Percentiles rank a stretch among this genome's conserved stretches.
Evolutionary conservation across 2,113 vertebrate genomes (phyloP).

Genomic region (Pangasianodon gigas): DNA sequence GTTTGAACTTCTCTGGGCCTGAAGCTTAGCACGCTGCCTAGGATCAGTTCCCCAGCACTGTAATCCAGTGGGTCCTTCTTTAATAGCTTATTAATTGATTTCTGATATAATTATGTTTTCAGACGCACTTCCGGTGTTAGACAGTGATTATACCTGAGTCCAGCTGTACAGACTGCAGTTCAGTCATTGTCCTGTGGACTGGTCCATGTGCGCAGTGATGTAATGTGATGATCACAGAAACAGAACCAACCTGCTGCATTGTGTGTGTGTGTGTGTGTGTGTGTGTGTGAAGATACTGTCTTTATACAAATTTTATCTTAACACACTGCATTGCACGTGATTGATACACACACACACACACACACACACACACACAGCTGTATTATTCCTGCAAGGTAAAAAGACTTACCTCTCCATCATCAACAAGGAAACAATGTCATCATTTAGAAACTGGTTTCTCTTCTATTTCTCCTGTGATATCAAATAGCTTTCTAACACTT

Average conservation of each 20-base stretch:
- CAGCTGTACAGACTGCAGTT: background rate
- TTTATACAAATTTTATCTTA: background rate
- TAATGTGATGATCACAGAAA: background rate
- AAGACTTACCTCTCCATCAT: background rate
- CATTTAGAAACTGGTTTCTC: background rate
- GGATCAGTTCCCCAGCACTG: background rate
- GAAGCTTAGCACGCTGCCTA: background rate
- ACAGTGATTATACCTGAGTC: background rate
- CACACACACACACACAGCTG: background rate
- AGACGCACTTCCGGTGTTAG: background rate
- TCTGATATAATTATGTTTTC: too few relatives aligned
- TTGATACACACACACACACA: background rate
- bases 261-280: background rate
- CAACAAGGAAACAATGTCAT: background rate
- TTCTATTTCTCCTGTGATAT: background rate
- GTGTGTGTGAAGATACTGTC: background rate
- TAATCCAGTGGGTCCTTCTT: background rate
- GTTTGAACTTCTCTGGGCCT: background rate
- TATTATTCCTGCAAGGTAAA: background rate
- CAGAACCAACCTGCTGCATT: background rate
- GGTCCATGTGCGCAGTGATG: background rate
- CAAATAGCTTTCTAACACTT: background rate
- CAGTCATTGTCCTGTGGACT: background rate
- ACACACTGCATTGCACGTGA: background rate
- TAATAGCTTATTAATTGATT: background rate